Base-by-base conservation (phyloP, 2,797 vertebrate species). In the Peromyscus nudipes region DNA sequence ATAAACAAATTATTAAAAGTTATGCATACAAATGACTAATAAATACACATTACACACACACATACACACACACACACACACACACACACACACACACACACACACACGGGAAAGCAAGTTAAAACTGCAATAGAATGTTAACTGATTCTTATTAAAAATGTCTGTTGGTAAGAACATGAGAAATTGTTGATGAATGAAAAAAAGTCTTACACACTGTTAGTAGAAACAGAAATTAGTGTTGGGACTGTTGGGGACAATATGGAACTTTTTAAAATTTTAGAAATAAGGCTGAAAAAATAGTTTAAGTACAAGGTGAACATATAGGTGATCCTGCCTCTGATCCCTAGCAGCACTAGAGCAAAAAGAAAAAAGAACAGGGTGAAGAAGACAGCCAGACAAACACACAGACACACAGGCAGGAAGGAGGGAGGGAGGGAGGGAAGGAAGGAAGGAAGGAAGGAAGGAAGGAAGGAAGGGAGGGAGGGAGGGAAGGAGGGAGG, bases 381-480 rank as follows among this genome's bases (percentile, higher is more conserved):
- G 23, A 43, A 43, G 40, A 75, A 75, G 4, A 6, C 10, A 43
- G 11, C 25, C 3, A 13, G 11, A 27, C 40, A 6, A 11, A 43
- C 12, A 52, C 52, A 52, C 13, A 52, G 52, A 52, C 52, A 13
- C 52, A 52, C 12, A 52, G 52, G 13, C 52, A 49, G 8, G 6
- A 4, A 6, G 19, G 16, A 16, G 1, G n/a, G 8, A 40, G 16
- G 37, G 14, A 43, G 4, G 1, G 25, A 27, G 11, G 6, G 6
- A 13, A 3, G 17, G n/a, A 71, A 0, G 7, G n/a, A 23, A 9
- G 16, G 17, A 14, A 4, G 52, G 52, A 52, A 4, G 6, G 21
- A 12, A 0, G 8, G 6, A 9, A 4, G 9, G 16, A 6, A 2
- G n/a, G 3, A 40, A 12, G 6, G 13, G 6, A 14, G 6, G n/a